Evolutionary conservation across 2,797 vertebrate genomes (phyloP).

Genomic region (Chelidonichthys spinosus): DNA sequence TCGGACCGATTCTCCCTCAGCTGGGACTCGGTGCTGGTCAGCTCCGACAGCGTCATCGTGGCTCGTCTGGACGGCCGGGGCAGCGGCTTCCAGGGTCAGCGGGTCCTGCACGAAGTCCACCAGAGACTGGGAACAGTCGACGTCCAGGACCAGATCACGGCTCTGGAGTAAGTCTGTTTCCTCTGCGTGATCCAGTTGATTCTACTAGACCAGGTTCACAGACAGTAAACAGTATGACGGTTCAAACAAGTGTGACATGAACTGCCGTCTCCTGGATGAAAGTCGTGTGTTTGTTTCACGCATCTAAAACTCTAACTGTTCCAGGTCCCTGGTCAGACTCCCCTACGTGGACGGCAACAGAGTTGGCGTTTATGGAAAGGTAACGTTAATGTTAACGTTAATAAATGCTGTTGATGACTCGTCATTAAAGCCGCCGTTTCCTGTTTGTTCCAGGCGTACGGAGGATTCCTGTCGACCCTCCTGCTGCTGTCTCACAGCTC

Average conservation of each 20-base stretch:
- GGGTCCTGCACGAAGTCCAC: slow-evolving; percentile 93
- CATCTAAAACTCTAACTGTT: not conserved
- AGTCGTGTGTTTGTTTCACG: no score
- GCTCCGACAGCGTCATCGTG: slow-evolving; percentile 91
- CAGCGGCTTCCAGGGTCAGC: slow-evolving; percentile 95
- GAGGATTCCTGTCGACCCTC: slow-evolving; percentile 79
- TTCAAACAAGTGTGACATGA: no score
- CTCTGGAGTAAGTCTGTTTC: slow-evolving; percentile 87
- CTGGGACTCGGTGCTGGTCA: slow-evolving; percentile 96
- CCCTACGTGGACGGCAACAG: slow-evolving; percentile 75
- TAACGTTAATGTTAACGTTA: slow-evolving; percentile 24
- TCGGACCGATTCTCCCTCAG: slow-evolving; percentile 90
- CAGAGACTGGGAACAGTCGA: slow-evolving; percentile 91
- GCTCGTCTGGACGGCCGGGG: slow-evolving; percentile 95
- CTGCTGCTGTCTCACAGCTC: slow-evolving; percentile 76
- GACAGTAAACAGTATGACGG: not conserved
- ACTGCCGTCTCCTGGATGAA: no score
- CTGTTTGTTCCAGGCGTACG: slow-evolving; percentile 74
- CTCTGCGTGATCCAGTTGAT: not conserved
- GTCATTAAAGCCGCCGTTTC: not conserved
- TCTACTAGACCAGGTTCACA: not conserved
- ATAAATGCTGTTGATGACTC: not conserved
- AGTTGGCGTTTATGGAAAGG: slow-evolving; percentile 83
- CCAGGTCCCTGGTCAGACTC: slow-evolving; percentile 73
- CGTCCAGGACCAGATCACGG: slow-evolving; percentile 93